These are phyloP conservation scores for Perizoma flavofasciatum DNA, from an alignment of 2,888 invertebrate species.

Conservation along the genomic window DNA sequence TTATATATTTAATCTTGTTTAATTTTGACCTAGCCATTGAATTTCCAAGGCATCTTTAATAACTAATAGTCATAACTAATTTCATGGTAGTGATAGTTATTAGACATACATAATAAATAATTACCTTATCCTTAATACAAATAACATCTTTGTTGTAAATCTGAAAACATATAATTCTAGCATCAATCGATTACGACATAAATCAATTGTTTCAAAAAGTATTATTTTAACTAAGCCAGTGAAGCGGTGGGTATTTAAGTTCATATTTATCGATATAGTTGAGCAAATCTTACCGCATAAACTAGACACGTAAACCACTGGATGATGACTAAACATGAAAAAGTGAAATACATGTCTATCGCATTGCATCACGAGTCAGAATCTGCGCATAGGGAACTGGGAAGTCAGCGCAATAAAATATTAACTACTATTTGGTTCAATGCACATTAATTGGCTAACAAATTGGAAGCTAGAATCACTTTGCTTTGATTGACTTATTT, in stretches of 20 bases:
- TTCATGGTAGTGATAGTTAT: constrained; percentile 5
- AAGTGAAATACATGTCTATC: constrained; percentile 65
- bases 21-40: constrained; percentile 19
- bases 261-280: constrained; percentile 26
- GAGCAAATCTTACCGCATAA: constrained; percentile 59
- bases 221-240: constrained; percentile 32
- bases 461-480: constrained; percentile 47
- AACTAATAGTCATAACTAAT: constrained; percentile 1
- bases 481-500: constrained; percentile 12
- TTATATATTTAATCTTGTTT: constrained; percentile 7
- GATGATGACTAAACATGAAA: constrained; percentile 59
- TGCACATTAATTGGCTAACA: constrained; percentile 52
- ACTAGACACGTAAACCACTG: constrained; percentile 50
- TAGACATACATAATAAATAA: no score
- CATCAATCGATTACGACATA: not conserved
- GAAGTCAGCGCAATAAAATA: constrained; percentile 55
- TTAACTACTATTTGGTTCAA: constrained; percentile 53
- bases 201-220: not conserved
- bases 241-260: constrained; percentile 19
- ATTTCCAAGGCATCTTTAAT: constrained; percentile 16
- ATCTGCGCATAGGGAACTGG: constrained; percentile 46
- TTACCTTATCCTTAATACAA: constrained; percentile 67
- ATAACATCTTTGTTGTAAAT: constrained; percentile 65
- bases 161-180: constrained; percentile 49
- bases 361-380: constrained; percentile 56